Base-by-base conservation (phyloP, 2,113 vertebrate species). In the Chaenocephalus aceratus region DNA sequence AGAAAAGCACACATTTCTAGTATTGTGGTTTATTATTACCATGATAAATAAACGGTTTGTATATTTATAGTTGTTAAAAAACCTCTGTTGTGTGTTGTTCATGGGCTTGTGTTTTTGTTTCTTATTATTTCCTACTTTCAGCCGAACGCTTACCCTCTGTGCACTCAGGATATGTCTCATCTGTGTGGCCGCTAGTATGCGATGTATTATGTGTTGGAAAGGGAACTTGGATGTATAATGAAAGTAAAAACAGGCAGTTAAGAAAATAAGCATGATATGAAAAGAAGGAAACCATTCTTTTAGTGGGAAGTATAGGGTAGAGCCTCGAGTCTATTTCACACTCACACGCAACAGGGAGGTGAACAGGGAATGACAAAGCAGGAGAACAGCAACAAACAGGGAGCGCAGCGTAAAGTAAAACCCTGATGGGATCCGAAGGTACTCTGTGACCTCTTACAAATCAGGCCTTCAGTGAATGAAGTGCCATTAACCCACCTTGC, bases 371-470 rank as follows among this genome's bases (percentile, higher is more conserved):
- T 13, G n/a, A 79, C 34, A 58, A 72, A 65, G 59, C 72, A 71
- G 68, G 60, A 89, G 84, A 73, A 57, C 45, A 0, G 12, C 15
- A 14, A 52, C 83, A 60, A 59, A 75, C 60, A 23, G 58, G 26
- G 60, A 26, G 52, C 49, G 18, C 41, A 18, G 79, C 48, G 71
- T 85, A 86, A 89, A 64, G 15, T 63, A 54, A 82, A 79, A 58
- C 73, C 79, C 61, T 23, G 71, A 70, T 78, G 62, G 52, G 18
- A 85, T 84, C 53, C 61, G 52, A 77, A 70, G 76, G 84, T 69
- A 75, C 59, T 8, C 48, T 70, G 66, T 78, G 86, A 87, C 81
- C 83, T 89, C 86, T 87, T 81, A 61, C 23, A 77, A 79, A 88
- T 46, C 61, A 57, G 48, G 48, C 72, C 23, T 7, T 62, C 13